These are phyloP conservation scores for Bombus terrestris DNA, from an alignment of 1,140 invertebrate species.

Conservation along the genomic window DNA sequence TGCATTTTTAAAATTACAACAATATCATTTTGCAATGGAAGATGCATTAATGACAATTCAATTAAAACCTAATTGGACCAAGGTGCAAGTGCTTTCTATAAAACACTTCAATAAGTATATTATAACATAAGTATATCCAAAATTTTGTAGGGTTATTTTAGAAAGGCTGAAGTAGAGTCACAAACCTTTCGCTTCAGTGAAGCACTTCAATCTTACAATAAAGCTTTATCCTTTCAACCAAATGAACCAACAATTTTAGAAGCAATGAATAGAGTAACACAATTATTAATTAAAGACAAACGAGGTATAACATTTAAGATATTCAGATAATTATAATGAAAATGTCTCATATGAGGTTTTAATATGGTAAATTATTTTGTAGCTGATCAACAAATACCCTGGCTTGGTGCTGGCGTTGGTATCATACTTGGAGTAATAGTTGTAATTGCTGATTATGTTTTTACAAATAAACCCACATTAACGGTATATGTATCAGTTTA, in stretches of 20 bases:
- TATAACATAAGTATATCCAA: neutral
- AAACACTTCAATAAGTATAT: neutral
- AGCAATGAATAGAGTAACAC: conserved; percentile 85
- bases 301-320: conserved; percentile 71
- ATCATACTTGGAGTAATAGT: conserved; percentile 88
- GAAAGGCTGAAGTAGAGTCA: conserved; percentile 90
- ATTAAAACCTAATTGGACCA: conserved; percentile 90
- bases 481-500: conserved; percentile 82
- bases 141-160: conserved; percentile 88
- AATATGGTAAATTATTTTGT: conserved; percentile 73
- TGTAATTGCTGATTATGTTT: conserved; percentile 87
- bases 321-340: neutral
- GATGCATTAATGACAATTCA: conserved; percentile 90
- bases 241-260: conserved; percentile 87
- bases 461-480: conserved; percentile 86
- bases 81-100: conserved; percentile 82
- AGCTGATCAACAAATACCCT: conserved; percentile 89
- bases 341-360: neutral
- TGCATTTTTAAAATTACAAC: conserved; percentile 90
- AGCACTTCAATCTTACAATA: conserved; percentile 88
- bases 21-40: conserved; percentile 89
- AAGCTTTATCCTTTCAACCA: conserved; percentile 87
- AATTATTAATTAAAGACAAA: conserved; percentile 84
- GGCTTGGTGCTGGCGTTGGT: conserved; percentile 89
- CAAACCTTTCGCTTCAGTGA: conserved; percentile 87